Evolutionary conservation across 1,140 invertebrate genomes (phyloP).

Genomic region (Caenorhabditis latens): DNA sequence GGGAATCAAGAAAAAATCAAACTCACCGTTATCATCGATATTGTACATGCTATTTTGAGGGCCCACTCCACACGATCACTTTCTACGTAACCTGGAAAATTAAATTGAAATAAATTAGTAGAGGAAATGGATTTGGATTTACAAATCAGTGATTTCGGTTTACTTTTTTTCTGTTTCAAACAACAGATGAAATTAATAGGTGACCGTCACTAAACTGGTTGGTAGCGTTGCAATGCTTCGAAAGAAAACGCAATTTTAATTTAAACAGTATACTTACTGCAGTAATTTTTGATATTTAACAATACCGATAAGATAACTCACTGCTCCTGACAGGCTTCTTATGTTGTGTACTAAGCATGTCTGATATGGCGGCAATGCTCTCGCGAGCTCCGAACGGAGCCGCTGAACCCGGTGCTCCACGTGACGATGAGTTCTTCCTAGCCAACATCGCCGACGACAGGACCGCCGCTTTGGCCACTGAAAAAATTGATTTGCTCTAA

Average conservation of each 20-base stretch:
- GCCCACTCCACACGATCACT: slow-evolving; percentile 59
- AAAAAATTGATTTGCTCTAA: slow-evolving; percentile 58
- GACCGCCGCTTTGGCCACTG: slow-evolving; percentile 70
- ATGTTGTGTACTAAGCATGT: slow-evolving; percentile 60
- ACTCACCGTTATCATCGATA: slow-evolving; percentile 69
- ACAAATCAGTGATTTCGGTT: too few species aligned
- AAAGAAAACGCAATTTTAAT: too few species aligned
- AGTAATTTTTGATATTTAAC: too few species aligned
- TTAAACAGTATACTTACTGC: too few species aligned
- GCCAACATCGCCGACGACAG: slow-evolving; percentile 71
- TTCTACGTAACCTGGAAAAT: slow-evolving; percentile 64
- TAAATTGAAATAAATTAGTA: not conserved
- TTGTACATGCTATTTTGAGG: slow-evolving; percentile 65
- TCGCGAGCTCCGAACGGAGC: slow-evolving; percentile 62
- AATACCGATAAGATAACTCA: slow-evolving; percentile 2
- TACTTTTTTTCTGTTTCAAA: not conserved
- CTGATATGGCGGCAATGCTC: slow-evolving; percentile 64
- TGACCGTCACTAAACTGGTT: too few species aligned
- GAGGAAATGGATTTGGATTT: too few species aligned
- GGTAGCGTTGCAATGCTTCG: too few species aligned
- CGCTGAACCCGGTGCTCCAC: slow-evolving; percentile 45
- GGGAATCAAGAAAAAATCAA: not conserved
- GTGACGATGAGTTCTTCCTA: slow-evolving; percentile 64
- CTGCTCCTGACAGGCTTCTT: slow-evolving; percentile 58
- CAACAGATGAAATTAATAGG: too few species aligned